Evolutionary conservation across 2,113 vertebrate species (phyloP), one percentile per base, ranked within the genome.

Genomic region (Macrotus californicus): DNA sequence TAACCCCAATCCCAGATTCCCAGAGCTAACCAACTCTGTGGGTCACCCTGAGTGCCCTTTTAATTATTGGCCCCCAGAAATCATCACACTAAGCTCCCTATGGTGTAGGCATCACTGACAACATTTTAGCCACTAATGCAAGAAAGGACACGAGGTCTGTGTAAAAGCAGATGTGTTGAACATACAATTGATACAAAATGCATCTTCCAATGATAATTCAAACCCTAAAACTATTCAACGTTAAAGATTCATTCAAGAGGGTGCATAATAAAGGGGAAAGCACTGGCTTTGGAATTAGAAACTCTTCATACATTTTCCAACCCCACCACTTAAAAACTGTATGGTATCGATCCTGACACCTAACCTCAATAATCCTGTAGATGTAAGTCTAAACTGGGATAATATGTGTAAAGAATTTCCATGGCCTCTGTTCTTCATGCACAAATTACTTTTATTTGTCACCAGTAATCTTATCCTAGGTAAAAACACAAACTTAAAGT

Each of bases 241-340:
- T 92, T 69, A 83, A 94, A 95, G 29, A 83, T 75, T 83, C 54
- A 84, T 41, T 91, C 82, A 81, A 69, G 21, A 67, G 13, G 4
- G 22, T 72, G 7, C 88, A 43, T 70, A 39, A 61, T 79, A 56
- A 94, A 54, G 10, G 34, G 14, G 59, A 93, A 66, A 85, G 9
- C 6, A 39, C 84, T 83, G 34, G 19, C 73, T 96, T 84, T 92
- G 75, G 24, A 86, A 81, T 92, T 26, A 80, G 90, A 93, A 36
- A 24, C 24, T 75, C 48, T 91, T 22, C 54, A 29, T 89, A 82
- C 26, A 50, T 83, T 93, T 91, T 87, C 46, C 56, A 94, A 70
- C 41, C 85, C 36, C 84, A 24, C 29, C 19, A 26, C 61, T 75
- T 89, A 80, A 26, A 91, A 67, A 43, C 1, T 18, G 10, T 34